Evolutionary conservation across 2,888 invertebrate genomes (phyloP), one percentile per base, ranked within the genome.

Genomic region (Prosopocoilus inquinatus): DNA sequence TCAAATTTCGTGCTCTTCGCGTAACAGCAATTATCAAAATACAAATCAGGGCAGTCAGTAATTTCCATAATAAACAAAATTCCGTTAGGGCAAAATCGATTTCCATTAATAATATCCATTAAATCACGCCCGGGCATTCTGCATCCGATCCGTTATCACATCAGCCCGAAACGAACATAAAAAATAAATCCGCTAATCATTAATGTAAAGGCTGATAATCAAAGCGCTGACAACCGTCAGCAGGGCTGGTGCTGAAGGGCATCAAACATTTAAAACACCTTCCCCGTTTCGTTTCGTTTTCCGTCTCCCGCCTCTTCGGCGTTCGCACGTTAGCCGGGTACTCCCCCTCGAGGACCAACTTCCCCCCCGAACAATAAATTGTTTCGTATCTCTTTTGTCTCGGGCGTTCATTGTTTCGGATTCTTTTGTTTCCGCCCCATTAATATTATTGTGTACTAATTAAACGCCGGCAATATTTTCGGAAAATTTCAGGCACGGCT

Each of bases 101-200:
- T 41, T 9, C 15, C 41, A 16, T 15, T 41, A 41, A 16, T 41
- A 41, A 41, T 41, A n/a, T 13, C 9, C 9, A 13, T 15, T 38
- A 41, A 41, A 13, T 11, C 8, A 8, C 41, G 9, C 13, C 16
- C 15, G 41, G 41, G 36, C 41, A 9, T 15, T 16, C 15, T 9
- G 11, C 41, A 11, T 41, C 16, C 3, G 15, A 11, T 16, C 41
- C 41, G 41, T 41, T 16, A 41, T 16, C 41, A n/a, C 41, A 15
- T 9, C 41, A 16, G 13, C n/a, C n/a, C 5, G 13, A 41, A 11
- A 41, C 41, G 41, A 41, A 5, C 15, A 39, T 41, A 54, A 48
- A 55, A 58, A 58, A 36, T 54, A 50, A 48, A 51, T 54, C 50
- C 55, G 12, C 12, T 45, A 44, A 45, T 51, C 44, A 51, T 48